phyloP scores from a whole-genome alignment of 1,140 invertebrate species.

The Hycleus phaleratus region DNA sequence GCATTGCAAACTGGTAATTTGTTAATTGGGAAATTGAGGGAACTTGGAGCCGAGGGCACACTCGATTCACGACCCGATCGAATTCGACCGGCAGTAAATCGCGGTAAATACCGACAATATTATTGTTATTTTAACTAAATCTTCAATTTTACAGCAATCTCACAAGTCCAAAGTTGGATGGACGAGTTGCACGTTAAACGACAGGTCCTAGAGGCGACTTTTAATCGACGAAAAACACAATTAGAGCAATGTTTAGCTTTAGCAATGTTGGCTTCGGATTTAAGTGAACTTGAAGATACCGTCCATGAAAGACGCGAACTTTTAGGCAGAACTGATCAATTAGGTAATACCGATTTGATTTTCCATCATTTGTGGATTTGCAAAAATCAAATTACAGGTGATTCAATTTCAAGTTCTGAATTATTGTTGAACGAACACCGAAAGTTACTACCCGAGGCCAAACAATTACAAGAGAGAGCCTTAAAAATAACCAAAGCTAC shows the following conservation, averaged over 20 bases:
- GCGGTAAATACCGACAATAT: conserved; percentile 41
- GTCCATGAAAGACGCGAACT: conserved; percentile 45
- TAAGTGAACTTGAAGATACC: conserved; percentile 59
- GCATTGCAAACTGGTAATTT: conserved; percentile 72
- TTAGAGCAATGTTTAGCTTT: conserved; percentile 73
- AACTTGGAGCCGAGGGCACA: conserved; percentile 57
- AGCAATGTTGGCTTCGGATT: conserved; percentile 62
- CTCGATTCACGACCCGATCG: conserved; percentile 67
- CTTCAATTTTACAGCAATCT: conserved; percentile 45
- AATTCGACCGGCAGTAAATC: conserved; percentile 55
- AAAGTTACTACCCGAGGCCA: conserved; percentile 64
- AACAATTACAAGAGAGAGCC: conserved; percentile 67
- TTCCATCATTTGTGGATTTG: neutral
- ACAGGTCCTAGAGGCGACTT: conserved; percentile 64
- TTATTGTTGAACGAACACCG: conserved; percentile 60
- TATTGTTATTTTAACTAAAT: neutral
- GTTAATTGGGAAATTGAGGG: conserved; percentile 60
- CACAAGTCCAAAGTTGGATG: conserved; percentile 67
- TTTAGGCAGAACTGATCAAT: conserved; percentile 44
- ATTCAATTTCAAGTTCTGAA: conserved; percentile 63
- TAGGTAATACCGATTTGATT: conserved; percentile 31
- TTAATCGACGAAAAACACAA: conserved; percentile 58
- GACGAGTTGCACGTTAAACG: conserved; percentile 71
- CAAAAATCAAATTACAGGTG: conserved; percentile 40
- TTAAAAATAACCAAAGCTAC: conserved; percentile 71